Evolutionary conservation across 2,797 vertebrate species (phyloP).

Genomic region (Falco novaeseelandiae): DNA sequence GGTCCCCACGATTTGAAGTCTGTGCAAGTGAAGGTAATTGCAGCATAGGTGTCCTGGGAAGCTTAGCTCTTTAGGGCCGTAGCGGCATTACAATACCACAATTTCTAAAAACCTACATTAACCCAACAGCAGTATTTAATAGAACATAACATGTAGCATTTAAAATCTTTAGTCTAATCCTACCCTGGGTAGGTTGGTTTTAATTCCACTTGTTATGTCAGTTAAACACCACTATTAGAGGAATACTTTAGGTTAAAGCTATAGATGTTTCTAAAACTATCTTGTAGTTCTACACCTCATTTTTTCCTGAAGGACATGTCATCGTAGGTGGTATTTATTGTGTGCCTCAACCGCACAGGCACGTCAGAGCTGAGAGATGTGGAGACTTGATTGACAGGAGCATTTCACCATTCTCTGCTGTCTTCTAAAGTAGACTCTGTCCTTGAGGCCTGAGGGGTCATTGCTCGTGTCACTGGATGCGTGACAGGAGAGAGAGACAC

Average conservation of each 20-base stretch:
- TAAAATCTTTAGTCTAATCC: neutral
- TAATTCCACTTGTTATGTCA: neutral
- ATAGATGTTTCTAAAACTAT: neutral
- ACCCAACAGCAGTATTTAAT: neutral
- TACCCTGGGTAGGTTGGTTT: neutral
- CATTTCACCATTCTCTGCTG: neutral
- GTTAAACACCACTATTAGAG: neutral
- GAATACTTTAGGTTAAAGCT: neutral
- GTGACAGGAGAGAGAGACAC: neutral
- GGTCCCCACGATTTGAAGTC: neutral
- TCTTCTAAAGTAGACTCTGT: neutral
- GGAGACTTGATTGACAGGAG: neutral
- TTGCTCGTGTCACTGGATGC: neutral
- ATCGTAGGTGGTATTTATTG: neutral
- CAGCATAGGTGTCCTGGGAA: neutral
- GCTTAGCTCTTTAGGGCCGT: neutral
- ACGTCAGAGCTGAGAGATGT: neutral
- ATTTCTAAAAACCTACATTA: neutral
- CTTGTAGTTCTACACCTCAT: neutral
- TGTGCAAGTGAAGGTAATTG: neutral
- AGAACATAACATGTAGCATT: neutral
- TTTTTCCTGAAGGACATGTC: neutral
- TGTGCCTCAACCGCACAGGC: neutral
- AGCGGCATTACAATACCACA: neutral
- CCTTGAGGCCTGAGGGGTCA: neutral